Evolutionary conservation across 92 coral and sea anemone genomes (phyloP).

Genomic region (Isaurus tuberculatus): DNA sequence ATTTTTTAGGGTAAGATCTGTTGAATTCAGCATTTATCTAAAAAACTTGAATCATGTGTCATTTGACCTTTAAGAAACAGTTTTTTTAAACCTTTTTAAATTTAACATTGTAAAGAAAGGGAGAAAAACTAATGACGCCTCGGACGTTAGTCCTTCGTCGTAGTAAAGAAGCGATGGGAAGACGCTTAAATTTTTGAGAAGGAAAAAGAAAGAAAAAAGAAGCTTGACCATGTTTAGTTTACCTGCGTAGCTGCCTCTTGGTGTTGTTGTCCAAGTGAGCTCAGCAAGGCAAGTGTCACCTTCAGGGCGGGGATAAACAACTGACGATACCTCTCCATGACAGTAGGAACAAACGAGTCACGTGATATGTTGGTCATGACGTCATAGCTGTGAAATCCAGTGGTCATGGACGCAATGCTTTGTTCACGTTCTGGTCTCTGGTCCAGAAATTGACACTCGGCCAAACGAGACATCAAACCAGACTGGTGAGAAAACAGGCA

Average conservation of each 20-base stretch:
- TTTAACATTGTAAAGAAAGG: too few species aligned
- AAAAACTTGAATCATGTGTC: too few species aligned
- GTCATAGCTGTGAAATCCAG: conserved; percentile 58
- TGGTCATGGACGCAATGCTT: conserved; percentile 47
- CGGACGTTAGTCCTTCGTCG: too few species aligned
- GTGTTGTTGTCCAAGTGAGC: conserved; percentile 91
- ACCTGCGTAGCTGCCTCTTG: conserved; percentile 92
- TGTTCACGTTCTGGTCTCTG: conserved; percentile 83
- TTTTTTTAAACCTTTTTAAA: too few species aligned
- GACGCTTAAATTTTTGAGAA: not conserved
- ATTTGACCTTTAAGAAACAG: too few species aligned
- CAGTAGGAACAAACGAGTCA: conserved; percentile 86
- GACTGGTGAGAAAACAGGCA: conserved; percentile 47
- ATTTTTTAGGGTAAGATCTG: too few species aligned
- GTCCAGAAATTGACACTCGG: conserved; percentile 91
- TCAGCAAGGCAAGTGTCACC: conserved; percentile 84
- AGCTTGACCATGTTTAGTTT: not conserved
- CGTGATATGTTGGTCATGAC: conserved; percentile 54
- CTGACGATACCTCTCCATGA: conserved; percentile 92
- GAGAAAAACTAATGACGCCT: too few species aligned
- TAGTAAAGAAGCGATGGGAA: too few species aligned
- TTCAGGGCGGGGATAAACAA: conserved; percentile 88
- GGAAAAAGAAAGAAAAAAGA: not conserved
- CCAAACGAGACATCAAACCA: conserved; percentile 91
- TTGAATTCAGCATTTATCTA: too few species aligned